Percentiles rank a stretch among this genome's conserved stretches.
These are phyloP conservation scores for Prolemur simus DNA, from an alignment of 2,113 vertebrate genomes.

Conservation along the genomic window DNA sequence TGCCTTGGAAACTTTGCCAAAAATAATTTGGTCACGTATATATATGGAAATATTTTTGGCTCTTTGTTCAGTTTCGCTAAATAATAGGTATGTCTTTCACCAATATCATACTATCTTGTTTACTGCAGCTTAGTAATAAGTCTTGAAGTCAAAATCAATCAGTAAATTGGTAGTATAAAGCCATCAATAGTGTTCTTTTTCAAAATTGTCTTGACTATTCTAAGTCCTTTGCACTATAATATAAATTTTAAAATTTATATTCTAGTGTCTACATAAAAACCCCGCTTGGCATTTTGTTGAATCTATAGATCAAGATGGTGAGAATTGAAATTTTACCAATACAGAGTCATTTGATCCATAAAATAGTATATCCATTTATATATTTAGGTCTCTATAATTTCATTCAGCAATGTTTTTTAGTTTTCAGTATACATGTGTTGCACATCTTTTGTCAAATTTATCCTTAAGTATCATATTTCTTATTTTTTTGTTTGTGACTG, in stretches of 20 bases:
- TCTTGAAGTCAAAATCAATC: background rate
- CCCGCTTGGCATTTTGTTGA: background rate
- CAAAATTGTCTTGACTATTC: background rate
- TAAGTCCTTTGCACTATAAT: background rate
- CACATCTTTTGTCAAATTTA: background rate
- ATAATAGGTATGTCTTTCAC: background rate
- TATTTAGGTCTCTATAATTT: background rate
- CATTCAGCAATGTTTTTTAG: background rate
- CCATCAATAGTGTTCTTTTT: background rate
- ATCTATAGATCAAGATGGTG: background rate
- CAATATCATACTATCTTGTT: background rate
- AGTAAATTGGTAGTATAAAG: background rate
- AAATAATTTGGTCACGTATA: background rate
- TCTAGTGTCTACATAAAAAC: background rate
- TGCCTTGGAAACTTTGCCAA: background rate
- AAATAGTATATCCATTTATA: background rate
- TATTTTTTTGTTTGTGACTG: background rate
- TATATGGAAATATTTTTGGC: background rate
- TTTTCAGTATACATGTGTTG: background rate
- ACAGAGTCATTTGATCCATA: background rate
- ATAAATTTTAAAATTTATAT: background rate
- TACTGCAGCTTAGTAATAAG: background rate
- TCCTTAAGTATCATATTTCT: background rate
- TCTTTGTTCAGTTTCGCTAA: background rate
- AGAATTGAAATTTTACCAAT: too few relatives aligned